These are phyloP conservation scores for Automeris io DNA, from an alignment of 2,888 invertebrate species.

Conservation along the genomic window DNA sequence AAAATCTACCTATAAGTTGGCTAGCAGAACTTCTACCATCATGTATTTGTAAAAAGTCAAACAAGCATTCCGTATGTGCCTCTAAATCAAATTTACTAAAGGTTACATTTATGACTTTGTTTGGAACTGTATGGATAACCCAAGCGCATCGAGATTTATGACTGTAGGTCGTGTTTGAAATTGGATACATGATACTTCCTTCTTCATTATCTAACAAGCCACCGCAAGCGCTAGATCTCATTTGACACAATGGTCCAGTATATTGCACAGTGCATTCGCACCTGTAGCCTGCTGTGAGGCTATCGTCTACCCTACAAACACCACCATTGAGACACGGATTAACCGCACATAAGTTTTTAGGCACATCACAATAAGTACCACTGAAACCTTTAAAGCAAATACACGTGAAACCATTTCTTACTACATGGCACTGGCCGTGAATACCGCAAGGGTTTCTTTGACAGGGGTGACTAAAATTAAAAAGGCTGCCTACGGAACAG, in stretches of 20 bases:
- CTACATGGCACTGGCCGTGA: constrained; percentile 77
- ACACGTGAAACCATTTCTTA: constrained; percentile 70
- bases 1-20: constrained; percentile 86
- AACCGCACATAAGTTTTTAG: constrained; percentile 78
- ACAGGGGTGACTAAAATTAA: constrained; percentile 60
- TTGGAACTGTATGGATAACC: constrained; percentile 82
- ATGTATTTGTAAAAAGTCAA: constrained; percentile 88
- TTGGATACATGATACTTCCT: constrained; percentile 82
- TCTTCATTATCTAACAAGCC: constrained; percentile 56
- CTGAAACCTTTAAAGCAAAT: constrained; percentile 78
- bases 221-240: constrained; percentile 60
- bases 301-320: constrained; percentile 74
- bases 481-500: constrained; percentile 68
- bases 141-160: constrained; percentile 87
- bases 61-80: constrained; percentile 78
- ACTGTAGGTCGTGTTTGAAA: constrained; percentile 69
- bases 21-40: constrained; percentile 87
- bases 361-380: constrained; percentile 79
- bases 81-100: constrained; percentile 88
- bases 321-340: constrained; percentile 91
- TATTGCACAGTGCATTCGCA: constrained; percentile 83
- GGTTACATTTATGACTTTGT: constrained; percentile 86
- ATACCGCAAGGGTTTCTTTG: constrained; percentile 70
- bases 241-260: constrained; percentile 81
- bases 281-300: constrained; percentile 39